Evolutionary conservation across 1,140 invertebrate genomes (phyloP).

Genomic region (Galleria mellonella): DNA sequence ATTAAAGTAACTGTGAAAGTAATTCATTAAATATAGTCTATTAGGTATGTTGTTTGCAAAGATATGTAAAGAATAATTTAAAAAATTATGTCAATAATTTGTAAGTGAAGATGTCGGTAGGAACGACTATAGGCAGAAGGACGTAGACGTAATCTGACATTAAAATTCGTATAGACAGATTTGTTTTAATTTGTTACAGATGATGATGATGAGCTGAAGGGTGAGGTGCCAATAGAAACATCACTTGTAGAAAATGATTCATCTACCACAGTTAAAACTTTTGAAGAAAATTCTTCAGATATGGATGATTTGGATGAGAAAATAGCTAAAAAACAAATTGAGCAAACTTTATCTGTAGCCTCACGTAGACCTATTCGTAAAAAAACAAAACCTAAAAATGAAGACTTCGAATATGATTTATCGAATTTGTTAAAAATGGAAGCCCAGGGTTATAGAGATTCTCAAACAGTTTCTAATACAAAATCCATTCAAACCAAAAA

Average conservation of each 20-base stretch:
- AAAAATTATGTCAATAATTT: too few relatives aligned
- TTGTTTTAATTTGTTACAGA: constrained; percentile 30
- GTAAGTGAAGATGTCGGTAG: too few relatives aligned
- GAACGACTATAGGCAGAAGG: too few relatives aligned
- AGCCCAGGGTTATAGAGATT: constrained; percentile 60
- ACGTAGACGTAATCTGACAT: too few relatives aligned
- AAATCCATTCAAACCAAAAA: constrained; percentile 44
- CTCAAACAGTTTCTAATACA: constrained; percentile 22
- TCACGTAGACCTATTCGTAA: constrained; percentile 76
- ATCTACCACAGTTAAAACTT: constrained; percentile 32
- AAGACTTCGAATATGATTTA: constrained; percentile 82
- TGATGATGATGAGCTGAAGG: constrained; percentile 26
- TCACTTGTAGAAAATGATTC: constrained; percentile 27
- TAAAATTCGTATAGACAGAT: too few relatives aligned
- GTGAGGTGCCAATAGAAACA: constrained; percentile 13
- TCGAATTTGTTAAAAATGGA: constrained; percentile 74
- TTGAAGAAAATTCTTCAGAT: constrained; percentile 68
- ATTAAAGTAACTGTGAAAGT: too few relatives aligned
- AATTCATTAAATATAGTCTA: too few relatives aligned
- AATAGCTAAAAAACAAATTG: constrained; percentile 23
- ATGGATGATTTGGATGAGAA: constrained; percentile 57
- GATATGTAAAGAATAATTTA: too few relatives aligned
- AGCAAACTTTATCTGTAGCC: constrained; percentile 24
- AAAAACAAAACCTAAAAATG: constrained; percentile 77
- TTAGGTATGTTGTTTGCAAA: too few relatives aligned